Evolutionary conservation across 2,888 invertebrate genomes (phyloP), one percentile per base, ranked within the genome.

Genomic region (Pilophorus perplexus): DNA sequence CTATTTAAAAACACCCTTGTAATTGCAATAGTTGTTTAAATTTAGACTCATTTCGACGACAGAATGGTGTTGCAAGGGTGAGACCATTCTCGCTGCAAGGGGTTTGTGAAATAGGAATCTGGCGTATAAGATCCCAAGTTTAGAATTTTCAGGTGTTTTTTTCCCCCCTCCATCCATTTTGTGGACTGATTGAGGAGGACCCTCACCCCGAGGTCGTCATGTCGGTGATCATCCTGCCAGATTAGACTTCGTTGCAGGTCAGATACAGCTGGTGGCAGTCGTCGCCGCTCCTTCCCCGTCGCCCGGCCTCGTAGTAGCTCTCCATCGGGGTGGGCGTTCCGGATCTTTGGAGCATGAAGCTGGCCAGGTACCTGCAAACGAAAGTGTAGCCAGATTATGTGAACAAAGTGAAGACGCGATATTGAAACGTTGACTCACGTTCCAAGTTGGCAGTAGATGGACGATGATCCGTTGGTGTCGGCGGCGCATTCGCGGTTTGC

Each of bases 391-490:
- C 6, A 33, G 33, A 33, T 12, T 33, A 33, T n/a, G n/a, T n/a
- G n/a, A n/a, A n/a, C 33, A 33, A 33, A 33, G 12, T 33, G n/a
- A n/a, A n/a, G n/a, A n/a, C n/a, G n/a, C n/a, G n/a, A 33, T 6
- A 10, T 42, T 42, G 8, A 6, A 14, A 14, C n/a, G n/a, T n/a
- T n/a, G 6, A 85, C 91, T 88, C 80, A 93, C 93, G 90, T 90
- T 86, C 92, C 93, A 74, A 93, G 82, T 79, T 93, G 92, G 75
- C 93, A 93, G 84, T 93, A 91, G 73, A 93, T 86, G 74, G 90
- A 89, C 23, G 80, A 79, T 44, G 80, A 77, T 68, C 81, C 87
- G 82, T 79, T 88, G 82, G 78, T 85, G 76, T 91, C 92, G 55
- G 84, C 82, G 25, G 89, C 84, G 77, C 93, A 94, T 75, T 93